Percentiles rank a stretch among this genome's conserved stretches.
phyloP scores from a whole-genome alignment of 2,888 invertebrate species.

The Acanthosoma haemorrhoidale region DNA sequence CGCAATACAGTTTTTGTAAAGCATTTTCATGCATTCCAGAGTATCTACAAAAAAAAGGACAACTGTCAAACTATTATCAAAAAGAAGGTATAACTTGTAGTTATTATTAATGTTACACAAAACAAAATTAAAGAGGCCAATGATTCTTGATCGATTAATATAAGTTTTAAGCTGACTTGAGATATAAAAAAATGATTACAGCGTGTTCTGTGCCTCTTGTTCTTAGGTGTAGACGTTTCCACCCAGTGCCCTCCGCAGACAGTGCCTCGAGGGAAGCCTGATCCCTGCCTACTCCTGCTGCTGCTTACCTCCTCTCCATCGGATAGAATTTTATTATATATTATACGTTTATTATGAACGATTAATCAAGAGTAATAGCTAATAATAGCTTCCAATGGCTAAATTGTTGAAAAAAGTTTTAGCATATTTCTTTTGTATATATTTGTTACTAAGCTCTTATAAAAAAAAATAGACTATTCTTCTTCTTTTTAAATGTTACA shows the following conservation, averaged over 20 bases:
- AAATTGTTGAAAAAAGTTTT: conserved; percentile 9
- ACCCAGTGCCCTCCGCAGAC: conserved; percentile 40
- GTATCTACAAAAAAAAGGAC: too few relatives aligned
- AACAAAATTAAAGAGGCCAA: too few relatives aligned
- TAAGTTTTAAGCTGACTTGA: too few relatives aligned
- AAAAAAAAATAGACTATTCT: background rate
- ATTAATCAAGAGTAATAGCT: background rate
- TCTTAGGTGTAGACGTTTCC: conserved; percentile 43
- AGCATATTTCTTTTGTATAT: conserved; percentile 22
- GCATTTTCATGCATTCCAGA: too few relatives aligned
- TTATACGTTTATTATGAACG: background rate
- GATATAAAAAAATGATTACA: too few relatives aligned
- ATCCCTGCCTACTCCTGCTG: background rate
- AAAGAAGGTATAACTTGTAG: too few relatives aligned
- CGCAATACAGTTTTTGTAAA: too few relatives aligned
- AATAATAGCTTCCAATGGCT: conserved; percentile 7
- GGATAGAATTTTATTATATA: background rate
- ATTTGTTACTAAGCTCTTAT: conserved; percentile 13
- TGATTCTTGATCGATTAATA: too few relatives aligned
- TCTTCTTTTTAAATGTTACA: background rate
- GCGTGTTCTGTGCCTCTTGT: background rate
- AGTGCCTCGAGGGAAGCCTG: conserved; percentile 3
- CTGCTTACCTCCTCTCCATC: conserved; percentile 2
- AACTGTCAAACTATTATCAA: too few relatives aligned
- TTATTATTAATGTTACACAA: too few relatives aligned